phyloP scores from a whole-genome alignment of 1,140 invertebrate species.

The Zaprionus lachaisei region DNA sequence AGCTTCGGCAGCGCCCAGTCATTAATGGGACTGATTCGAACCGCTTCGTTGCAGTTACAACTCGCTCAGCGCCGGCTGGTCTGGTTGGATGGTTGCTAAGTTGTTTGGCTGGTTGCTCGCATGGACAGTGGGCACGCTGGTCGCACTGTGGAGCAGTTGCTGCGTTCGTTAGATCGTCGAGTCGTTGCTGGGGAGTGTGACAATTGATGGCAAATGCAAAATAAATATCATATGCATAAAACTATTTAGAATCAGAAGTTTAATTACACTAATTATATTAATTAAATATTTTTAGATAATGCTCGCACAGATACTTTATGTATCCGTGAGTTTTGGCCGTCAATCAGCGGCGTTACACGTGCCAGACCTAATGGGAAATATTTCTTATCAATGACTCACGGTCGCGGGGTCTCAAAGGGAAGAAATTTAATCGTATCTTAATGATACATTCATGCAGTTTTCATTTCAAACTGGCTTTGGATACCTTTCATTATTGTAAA shows the following conservation, averaged over 20 bases:
- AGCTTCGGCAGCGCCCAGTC: slow-evolving; percentile 41
- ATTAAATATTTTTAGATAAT: slow-evolving; percentile 41
- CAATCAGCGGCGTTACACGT: slow-evolving; percentile 2
- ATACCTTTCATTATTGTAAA: neutral
- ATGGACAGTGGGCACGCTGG: slow-evolving; percentile 1
- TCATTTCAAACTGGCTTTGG: neutral
- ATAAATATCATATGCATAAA: slow-evolving; percentile 11
- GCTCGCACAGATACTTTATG: neutral
- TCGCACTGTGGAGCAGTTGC: neutral
- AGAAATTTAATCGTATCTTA: neutral
- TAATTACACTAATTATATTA: slow-evolving; percentile 60
- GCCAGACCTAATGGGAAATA: neutral
- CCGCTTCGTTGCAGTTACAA: slow-evolving; percentile 66
- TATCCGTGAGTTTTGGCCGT: neutral
- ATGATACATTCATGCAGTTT: neutral
- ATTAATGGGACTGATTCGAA: slow-evolving; percentile 49
- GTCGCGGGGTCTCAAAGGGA: neutral
- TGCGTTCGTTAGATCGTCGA: neutral
- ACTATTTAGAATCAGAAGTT: slow-evolving; percentile 58
- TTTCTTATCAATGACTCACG: neutral
- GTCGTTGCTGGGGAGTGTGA: slow-evolving; percentile 39
- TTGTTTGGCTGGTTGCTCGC: slow-evolving; percentile 13
- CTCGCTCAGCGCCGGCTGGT: slow-evolving; percentile 59
- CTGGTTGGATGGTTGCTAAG: slow-evolving; percentile 31
- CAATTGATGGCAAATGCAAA: slow-evolving; percentile 43